Evolutionary conservation across 2,113 vertebrate species (phyloP).

Genomic region (Strix aluco): DNA sequence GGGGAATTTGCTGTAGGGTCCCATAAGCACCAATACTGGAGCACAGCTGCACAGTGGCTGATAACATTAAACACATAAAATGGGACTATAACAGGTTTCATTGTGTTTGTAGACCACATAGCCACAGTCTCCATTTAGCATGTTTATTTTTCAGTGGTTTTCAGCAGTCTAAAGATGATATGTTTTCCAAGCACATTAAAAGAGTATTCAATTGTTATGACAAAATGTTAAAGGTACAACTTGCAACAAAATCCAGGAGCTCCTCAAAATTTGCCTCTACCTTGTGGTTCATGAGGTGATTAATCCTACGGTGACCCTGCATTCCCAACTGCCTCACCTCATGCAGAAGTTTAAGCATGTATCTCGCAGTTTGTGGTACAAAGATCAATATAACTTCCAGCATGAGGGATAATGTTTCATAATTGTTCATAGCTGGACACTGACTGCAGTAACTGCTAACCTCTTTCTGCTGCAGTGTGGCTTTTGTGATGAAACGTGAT

Average conservation of each 20-base stretch:
- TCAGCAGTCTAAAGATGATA: neutral
- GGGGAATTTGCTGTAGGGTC: neutral
- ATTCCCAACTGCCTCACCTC: neutral
- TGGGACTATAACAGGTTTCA: neutral
- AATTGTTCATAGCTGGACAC: neutral
- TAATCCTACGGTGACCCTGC: neutral
- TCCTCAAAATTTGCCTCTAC: neutral
- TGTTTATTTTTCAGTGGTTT: neutral
- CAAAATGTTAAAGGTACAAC: neutral
- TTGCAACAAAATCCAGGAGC: neutral
- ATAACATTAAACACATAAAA: fast-evolving
- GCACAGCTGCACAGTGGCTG: neutral
- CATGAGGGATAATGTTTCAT: neutral
- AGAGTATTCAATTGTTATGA: neutral
- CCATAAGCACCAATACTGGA: neutral
- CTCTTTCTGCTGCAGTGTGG: neutral
- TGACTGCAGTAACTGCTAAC: neutral
- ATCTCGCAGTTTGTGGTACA: fast-evolving
- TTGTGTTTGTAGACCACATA: neutral
- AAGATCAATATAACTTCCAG: neutral
- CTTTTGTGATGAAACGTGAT: neutral
- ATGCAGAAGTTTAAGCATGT: neutral
- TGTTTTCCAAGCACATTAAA: neutral
- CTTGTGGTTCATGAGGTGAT: neutral
- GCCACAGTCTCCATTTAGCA: neutral